These are phyloP conservation scores for Lepidurus arcticus DNA, from an alignment of 1,140 invertebrate genomes.

Conservation along the genomic window DNA sequence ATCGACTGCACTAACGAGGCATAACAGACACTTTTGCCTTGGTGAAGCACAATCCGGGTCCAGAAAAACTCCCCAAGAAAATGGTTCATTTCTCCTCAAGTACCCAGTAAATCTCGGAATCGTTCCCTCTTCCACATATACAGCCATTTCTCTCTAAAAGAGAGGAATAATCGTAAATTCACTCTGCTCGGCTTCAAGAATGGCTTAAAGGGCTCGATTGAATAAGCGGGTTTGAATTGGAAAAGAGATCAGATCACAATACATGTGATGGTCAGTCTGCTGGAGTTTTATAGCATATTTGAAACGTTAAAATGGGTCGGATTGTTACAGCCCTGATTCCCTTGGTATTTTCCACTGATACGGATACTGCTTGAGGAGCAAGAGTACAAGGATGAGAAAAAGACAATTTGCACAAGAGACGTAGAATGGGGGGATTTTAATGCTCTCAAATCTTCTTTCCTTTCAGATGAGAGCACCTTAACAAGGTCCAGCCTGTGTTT, in stretches of 20 bases:
- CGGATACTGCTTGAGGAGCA: background rate
- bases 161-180: background rate
- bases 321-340: background rate
- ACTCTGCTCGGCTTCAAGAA: background rate
- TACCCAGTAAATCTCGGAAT: background rate
- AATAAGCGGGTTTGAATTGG: background rate
- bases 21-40: background rate
- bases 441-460: slow-evolving; percentile 19
- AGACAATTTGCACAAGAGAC: background rate
- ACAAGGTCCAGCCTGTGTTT: slow-evolving; percentile 6
- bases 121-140: background rate
- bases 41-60: no score
- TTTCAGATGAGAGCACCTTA: slow-evolving; percentile 9
- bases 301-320: background rate
- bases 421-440: background rate
- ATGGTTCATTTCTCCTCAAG: background rate
- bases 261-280: background rate
- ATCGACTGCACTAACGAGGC: background rate
- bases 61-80: no score
- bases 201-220: background rate
- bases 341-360: background rate
- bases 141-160: background rate
- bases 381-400: background rate
- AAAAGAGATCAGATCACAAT: slow-evolving; percentile 2
- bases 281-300: background rate